Percentiles rank a stretch among this genome's conserved stretches.
Conservation (phyloP, 2,113 vertebrate species). For the Vombatus ursinus region DNA sequence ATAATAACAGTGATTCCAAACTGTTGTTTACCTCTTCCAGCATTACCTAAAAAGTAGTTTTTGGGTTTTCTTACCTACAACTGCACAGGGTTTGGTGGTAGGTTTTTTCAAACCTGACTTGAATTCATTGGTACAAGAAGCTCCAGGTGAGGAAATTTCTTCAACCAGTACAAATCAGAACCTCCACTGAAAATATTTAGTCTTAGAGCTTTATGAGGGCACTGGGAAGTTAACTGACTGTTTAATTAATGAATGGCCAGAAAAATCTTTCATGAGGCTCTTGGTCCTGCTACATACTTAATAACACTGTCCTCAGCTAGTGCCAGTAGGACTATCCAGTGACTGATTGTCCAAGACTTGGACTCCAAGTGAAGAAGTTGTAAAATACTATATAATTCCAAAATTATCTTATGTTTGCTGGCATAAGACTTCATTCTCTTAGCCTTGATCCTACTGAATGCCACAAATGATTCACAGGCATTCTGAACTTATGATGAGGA, state of each 20-base stretch:
- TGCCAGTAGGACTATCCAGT: constrained; percentile 17
- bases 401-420: constrained; percentile 58
- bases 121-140: background rate
- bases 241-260: constrained; percentile 69
- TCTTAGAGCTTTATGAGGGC: background rate
- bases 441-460: constrained; percentile 40
- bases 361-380: constrained; percentile 5
- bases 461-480: constrained; percentile 60
- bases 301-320: constrained; percentile 25
- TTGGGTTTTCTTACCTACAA: constrained; percentile 40
- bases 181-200: background rate
- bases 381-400: constrained; percentile 52
- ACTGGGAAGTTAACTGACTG: background rate
- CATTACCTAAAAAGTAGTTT: constrained; percentile 23
- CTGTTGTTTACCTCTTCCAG: constrained; percentile 19
- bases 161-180: background rate
- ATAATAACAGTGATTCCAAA: constrained; percentile 39
- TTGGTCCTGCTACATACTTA: constrained; percentile 56
- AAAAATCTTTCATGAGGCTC: constrained; percentile 65
- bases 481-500: constrained; percentile 66
- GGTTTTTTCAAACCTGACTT: background rate
- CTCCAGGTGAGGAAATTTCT: background rate
- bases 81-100: background rate
- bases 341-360: constrained; percentile 14
- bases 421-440: constrained; percentile 46